phyloP scores from a whole-genome alignment of 1,140 invertebrate species.

The Doryteuthis pealeii region DNA sequence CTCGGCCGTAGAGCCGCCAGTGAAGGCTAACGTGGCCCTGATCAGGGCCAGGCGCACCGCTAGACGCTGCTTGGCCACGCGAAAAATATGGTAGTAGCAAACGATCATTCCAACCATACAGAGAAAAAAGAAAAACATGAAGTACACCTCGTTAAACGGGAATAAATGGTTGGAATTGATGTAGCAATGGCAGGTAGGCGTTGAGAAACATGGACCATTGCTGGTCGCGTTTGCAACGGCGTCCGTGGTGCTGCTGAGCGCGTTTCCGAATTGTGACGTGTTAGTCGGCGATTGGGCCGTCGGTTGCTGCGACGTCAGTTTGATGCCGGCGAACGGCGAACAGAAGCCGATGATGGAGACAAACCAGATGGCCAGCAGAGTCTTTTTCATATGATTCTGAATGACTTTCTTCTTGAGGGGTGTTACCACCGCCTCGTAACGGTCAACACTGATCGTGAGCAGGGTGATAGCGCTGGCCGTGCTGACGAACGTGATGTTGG shows the following conservation, averaged over 20 bases:
- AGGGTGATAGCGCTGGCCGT: constrained; percentile 12
- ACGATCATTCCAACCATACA: neutral
- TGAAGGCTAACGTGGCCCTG: neutral
- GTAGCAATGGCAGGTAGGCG: neutral
- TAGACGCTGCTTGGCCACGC: constrained; percentile 3
- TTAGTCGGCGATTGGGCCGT: neutral
- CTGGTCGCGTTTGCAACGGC: neutral
- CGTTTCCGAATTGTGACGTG: neutral
- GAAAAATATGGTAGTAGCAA: constrained; percentile 7
- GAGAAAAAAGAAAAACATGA: constrained; percentile 1
- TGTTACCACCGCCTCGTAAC: constrained; percentile 7
- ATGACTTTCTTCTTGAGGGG: constrained; percentile 8
- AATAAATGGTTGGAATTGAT: neutral
- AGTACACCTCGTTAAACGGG: constrained; percentile 8
- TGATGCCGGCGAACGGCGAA: neutral
- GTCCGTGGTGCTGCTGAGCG: neutral
- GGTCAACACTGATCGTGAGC: constrained; percentile 4
- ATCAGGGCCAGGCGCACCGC: neutral
- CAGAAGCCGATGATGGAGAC: neutral
- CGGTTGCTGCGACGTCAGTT: neutral
- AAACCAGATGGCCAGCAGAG: neutral
- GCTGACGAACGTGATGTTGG: constrained; percentile 3
- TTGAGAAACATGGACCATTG: neutral
- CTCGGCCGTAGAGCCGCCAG: neutral
- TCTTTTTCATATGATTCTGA: neutral